A percentile compares a stretch with the other conserved stretches of the same genome.
Evolutionary conservation across 1,140 invertebrate genomes (phyloP).

Genomic region (Colletes gigas): DNA sequence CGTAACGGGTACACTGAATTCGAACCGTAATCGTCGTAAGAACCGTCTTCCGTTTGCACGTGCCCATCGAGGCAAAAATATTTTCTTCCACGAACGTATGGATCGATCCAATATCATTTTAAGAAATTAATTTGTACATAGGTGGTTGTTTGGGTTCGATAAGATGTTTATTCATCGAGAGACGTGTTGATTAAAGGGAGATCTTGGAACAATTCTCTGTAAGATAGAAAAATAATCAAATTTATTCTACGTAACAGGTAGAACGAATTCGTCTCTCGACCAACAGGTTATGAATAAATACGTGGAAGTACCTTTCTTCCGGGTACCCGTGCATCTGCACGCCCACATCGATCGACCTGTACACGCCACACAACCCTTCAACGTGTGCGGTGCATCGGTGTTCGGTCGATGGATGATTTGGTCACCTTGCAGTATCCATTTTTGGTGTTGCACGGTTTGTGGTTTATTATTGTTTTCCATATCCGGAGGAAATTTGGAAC

Average conservation of each 20-base stretch:
- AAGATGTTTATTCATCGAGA: no score
- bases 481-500: no score
- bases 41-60: neutral
- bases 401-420: slow-evolving; percentile 18
- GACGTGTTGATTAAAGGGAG: no score
- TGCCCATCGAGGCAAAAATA: neutral
- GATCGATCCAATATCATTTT: no score
- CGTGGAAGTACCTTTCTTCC: slow-evolving; percentile 13
- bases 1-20: neutral
- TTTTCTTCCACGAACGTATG: no score
- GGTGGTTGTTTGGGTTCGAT: no score
- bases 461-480: neutral
- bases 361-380: neutral
- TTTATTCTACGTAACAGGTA: slow-evolving; percentile 11
- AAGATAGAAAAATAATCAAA: neutral
- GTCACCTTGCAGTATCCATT: slow-evolving; percentile 4
- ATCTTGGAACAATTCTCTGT: no score
- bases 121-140: no score
- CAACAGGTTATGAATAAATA: slow-evolving; percentile 38
- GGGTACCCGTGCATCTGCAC: slow-evolving; percentile 1
- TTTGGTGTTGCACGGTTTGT: slow-evolving; percentile 1
- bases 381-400: neutral
- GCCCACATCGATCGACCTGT: slow-evolving; percentile 22
- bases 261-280: neutral
- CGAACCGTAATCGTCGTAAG: neutral